A percentile compares a stretch with the other conserved stretches of the same genome.
Conservation (phyloP, 2,888 invertebrate species). For the Itoplectis maculator region DNA sequence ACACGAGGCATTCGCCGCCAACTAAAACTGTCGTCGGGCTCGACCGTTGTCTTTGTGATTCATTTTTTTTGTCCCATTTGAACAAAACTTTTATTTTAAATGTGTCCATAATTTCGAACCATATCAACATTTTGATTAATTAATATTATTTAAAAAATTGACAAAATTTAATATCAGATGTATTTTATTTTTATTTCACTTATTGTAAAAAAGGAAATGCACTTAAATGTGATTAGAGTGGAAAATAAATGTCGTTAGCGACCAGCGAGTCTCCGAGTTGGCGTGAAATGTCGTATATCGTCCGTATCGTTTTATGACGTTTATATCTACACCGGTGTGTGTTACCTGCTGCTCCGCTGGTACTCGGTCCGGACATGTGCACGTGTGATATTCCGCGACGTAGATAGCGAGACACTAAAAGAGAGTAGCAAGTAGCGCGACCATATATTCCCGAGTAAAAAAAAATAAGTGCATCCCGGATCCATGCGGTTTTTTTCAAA, state of each 20-base stretch:
- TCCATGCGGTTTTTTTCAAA: no score
- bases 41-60: background rate
- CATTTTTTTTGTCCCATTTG: background rate
- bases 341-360: no score
- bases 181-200: background rate
- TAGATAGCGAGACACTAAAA: conserved; percentile 39
- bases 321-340: conserved; percentile 60
- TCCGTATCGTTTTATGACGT: conserved; percentile 8
- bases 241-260: background rate
- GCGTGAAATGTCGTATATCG: background rate
- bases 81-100: background rate
- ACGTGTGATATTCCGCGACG: conserved; percentile 33
- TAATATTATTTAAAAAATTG: background rate
- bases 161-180: background rate
- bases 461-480: no score
- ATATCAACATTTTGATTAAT: no score
- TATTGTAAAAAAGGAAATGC: background rate
- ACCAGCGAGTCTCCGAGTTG: background rate
- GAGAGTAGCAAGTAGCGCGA: conserved; percentile 8
- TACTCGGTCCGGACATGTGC: conserved; percentile 16
- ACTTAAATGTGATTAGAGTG: conserved; percentile 1
- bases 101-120: background rate
- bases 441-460: no score
- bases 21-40: background rate
- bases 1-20: background rate